Conservation (phyloP, 2,113 vertebrate genomes). For the Malurus melanocephalus region DNA sequence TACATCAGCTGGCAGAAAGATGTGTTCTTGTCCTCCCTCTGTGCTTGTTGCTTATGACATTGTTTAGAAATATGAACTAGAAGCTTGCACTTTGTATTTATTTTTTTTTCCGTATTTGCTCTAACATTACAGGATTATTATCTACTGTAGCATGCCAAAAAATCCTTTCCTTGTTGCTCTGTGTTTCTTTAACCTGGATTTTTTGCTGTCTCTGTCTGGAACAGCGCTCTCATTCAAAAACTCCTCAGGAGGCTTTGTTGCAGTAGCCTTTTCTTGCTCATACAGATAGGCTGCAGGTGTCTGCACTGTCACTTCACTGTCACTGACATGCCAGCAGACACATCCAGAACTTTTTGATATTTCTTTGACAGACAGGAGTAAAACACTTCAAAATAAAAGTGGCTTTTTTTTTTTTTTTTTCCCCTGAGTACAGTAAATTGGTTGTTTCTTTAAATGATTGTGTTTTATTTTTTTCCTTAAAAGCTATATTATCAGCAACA, state of each 20-base stretch:
- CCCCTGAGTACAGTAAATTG: background rate
- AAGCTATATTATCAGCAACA: background rate
- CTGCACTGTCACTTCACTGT: background rate
- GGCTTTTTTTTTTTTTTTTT: background rate
- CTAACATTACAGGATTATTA: background rate
- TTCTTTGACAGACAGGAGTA: background rate
- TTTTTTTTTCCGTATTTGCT: background rate
- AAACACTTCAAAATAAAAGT: background rate
- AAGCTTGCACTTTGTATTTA: background rate
- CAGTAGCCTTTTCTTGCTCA: background rate
- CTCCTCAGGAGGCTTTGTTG: background rate
- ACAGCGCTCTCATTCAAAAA: background rate
- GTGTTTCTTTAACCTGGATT: background rate
- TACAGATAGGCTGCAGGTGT: background rate
- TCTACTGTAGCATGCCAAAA: background rate
- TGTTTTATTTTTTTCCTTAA: fast-evolving
- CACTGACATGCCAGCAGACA: background rate
- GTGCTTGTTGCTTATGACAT: background rate
- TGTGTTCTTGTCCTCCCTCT: background rate
- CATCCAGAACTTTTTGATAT: background rate
- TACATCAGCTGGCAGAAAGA: background rate
- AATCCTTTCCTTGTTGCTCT: background rate
- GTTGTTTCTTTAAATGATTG: background rate
- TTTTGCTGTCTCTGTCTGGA: background rate
- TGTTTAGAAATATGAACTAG: background rate